Percentiles rank a stretch among this genome's conserved stretches.
phyloP scores from a whole-genome alignment of 2,888 invertebrate genomes.

The Lasioglossum leucozonium region DNA sequence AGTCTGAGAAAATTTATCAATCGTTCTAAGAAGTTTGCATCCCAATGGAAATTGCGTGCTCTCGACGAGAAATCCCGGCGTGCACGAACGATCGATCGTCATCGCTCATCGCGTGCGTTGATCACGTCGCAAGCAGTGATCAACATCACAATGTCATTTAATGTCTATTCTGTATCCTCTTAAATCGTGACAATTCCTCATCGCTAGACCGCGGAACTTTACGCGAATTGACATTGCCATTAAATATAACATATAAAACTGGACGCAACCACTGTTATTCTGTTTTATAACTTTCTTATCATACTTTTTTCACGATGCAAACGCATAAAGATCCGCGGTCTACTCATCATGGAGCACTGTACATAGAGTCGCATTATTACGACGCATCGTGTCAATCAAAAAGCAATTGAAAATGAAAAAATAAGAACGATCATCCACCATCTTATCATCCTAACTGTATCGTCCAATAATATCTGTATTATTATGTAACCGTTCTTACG shows the following conservation, averaged over 20 bases:
- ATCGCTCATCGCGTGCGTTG: background rate
- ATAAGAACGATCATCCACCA: background rate
- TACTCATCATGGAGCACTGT: constrained; percentile 29
- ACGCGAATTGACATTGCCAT: background rate
- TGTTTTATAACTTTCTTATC: background rate
- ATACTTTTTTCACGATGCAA: background rate
- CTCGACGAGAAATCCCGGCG: constrained; percentile 20
- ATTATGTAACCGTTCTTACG: constrained; percentile 57
- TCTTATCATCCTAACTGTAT: constrained; percentile 34
- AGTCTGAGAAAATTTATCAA: background rate
- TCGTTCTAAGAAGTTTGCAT: background rate
- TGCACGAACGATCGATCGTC: constrained; percentile 18
- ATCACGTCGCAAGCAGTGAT: background rate
- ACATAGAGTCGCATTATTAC: constrained; percentile 46
- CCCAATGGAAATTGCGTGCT: constrained; percentile 4
- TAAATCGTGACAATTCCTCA: constrained; percentile 23
- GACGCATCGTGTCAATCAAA: constrained; percentile 33
- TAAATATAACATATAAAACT: background rate
- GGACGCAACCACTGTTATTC: background rate
- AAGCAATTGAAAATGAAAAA: background rate
- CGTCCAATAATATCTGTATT: constrained; percentile 55
- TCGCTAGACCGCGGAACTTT: background rate
- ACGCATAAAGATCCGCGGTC: background rate
- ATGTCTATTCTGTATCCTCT: background rate
- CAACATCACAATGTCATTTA: constrained; percentile 9